Evolutionary conservation across 2,113 vertebrate genomes (phyloP).

Genomic region (Axis porcinus): DNA sequence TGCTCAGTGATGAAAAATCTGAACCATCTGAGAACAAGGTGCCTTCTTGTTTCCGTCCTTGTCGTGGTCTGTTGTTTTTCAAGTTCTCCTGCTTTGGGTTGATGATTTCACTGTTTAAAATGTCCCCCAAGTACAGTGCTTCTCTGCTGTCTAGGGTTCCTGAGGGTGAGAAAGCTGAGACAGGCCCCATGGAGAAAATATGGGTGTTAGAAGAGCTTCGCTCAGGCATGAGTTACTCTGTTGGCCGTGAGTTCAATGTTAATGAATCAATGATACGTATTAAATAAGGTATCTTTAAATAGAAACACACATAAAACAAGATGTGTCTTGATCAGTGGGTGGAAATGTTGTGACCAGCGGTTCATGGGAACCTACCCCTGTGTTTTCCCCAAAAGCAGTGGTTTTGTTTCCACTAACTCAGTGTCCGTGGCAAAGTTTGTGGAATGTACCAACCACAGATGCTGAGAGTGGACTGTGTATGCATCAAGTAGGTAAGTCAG

Average conservation of each 20-base stretch:
- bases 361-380: neutral
- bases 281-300: neutral
- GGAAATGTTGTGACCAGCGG: neutral
- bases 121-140: accelerated
- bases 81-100: neutral
- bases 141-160: accelerated
- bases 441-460: accelerated
- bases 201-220: accelerated
- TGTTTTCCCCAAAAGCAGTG: neutral
- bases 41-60: neutral
- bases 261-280: neutral
- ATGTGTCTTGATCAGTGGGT: neutral
- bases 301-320: neutral
- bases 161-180: neutral
- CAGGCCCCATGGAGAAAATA: accelerated
- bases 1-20: neutral
- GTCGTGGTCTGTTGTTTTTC: accelerated
- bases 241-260: neutral
- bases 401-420: neutral
- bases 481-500: accelerated
- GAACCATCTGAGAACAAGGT: neutral
- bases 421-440: neutral
- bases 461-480: neutral
- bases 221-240: accelerated
- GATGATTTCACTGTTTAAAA: neutral